Evolutionary conservation across 2,888 invertebrate genomes (phyloP).

Genomic region (Cerceris rybyensis): DNA sequence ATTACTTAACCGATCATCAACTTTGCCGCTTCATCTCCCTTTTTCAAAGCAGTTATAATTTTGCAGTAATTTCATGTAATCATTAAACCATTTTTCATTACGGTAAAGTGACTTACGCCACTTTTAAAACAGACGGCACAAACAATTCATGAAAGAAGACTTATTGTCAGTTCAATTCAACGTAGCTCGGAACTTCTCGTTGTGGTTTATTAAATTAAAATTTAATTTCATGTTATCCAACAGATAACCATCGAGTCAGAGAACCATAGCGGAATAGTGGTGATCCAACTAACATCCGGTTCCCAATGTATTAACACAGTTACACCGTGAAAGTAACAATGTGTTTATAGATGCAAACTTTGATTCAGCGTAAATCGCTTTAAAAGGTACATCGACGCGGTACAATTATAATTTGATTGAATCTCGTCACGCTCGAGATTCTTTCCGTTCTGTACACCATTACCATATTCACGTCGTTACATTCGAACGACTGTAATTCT

Average conservation of each 20-base stretch:
- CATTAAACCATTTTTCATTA: too few species aligned
- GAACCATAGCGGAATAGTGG: not conserved
- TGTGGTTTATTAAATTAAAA: not conserved
- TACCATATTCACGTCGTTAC: conserved; percentile 63
- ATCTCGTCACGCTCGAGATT: conserved; percentile 60
- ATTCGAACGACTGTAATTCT: conserved; percentile 53
- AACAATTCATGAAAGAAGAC: too few species aligned
- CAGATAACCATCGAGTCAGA: not conserved
- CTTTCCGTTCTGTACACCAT: conserved; percentile 39
- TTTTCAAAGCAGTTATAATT: too few species aligned
- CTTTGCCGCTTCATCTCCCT: too few species aligned
- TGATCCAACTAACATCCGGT: not conserved
- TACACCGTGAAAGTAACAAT: conserved; percentile 18
- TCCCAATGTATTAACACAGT: conserved; percentile 8
- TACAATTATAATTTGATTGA: conserved; percentile 62
- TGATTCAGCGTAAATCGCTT: conserved; percentile 37
- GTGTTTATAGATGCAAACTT: conserved; percentile 34
- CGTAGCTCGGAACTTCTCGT: too few species aligned
- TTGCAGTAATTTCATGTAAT: too few species aligned
- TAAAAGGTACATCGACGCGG: conserved; percentile 40
- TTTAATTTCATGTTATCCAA: not conserved
- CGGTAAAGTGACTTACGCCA: too few species aligned
- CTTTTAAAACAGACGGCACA: too few species aligned
- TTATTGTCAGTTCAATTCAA: too few species aligned
- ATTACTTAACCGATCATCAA: too few species aligned